A percentile compares a stretch with the other conserved stretches of the same genome.
Evolutionary conservation across 2,113 vertebrate genomes (phyloP).

Genomic region (Salvelinus alpinus): DNA sequence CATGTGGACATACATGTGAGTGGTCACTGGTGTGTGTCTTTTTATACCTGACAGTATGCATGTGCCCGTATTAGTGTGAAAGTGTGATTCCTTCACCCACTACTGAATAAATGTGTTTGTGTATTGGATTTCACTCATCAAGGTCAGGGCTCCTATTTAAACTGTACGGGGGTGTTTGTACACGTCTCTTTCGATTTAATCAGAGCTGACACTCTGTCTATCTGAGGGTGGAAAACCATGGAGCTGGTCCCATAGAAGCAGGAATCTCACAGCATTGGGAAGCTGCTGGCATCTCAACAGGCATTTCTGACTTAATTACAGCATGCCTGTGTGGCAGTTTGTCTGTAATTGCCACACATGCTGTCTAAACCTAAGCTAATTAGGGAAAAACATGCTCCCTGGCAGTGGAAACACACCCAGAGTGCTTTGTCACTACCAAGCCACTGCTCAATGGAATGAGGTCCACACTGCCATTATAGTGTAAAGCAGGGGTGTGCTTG

Average conservation of each 20-base stretch:
- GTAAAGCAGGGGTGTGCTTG: background rate
- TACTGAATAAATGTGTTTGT: constrained; percentile 1
- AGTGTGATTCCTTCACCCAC: background rate
- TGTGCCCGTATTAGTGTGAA: constrained; percentile 36
- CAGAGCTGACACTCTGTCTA: background rate
- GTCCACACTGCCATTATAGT: background rate
- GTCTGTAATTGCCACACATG: constrained; percentile 34
- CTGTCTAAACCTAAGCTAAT: constrained; percentile 30
- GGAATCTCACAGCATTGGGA: constrained; percentile 17
- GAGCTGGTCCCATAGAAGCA: background rate
- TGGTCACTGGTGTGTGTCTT: background rate
- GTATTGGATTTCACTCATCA: background rate
- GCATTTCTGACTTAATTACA: constrained; percentile 24
- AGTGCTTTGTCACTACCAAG: constrained; percentile 2
- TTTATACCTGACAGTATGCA: constrained; percentile 41
- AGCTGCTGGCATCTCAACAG: constrained; percentile 12
- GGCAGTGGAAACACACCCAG: constrained; percentile 19
- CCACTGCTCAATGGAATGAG: background rate
- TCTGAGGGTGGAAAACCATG: background rate
- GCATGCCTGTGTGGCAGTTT: constrained; percentile 17
- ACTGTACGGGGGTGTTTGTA: background rate
- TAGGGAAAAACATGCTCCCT: constrained; percentile 16
- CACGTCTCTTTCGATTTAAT: background rate
- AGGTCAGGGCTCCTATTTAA: background rate
- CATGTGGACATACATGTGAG: background rate